Evolutionary conservation across 2,888 invertebrate species (phyloP).

Genomic region (Siphlonurus alternatus): DNA sequence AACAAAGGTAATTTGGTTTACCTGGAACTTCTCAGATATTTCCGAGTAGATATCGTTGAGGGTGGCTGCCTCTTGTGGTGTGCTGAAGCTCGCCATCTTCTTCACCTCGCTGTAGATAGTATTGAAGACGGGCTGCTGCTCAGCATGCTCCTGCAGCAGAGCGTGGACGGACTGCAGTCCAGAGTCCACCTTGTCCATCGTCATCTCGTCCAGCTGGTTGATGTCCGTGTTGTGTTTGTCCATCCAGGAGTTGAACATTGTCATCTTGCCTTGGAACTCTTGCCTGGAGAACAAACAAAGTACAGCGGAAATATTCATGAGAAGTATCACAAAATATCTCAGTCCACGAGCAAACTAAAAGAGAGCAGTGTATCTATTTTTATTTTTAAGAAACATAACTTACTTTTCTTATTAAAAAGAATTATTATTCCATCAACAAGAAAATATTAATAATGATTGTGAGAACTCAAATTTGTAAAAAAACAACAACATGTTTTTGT

Average conservation of each 20-base stretch:
- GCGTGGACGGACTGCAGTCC: conserved; percentile 63
- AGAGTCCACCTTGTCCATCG: conserved; percentile 62
- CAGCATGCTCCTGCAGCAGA: conserved; percentile 67
- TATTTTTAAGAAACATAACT: background rate
- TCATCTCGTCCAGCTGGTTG: conserved; percentile 62
- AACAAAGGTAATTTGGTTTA: too few relatives aligned
- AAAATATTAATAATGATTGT: too few relatives aligned
- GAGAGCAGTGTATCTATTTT: too few relatives aligned
- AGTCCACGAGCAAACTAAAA: too few relatives aligned
- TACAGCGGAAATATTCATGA: background rate
- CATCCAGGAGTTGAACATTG: conserved; percentile 67
- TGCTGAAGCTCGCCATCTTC: conserved; percentile 46
- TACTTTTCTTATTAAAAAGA: background rate
- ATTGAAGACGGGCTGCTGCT: conserved; percentile 60
- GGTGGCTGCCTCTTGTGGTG: conserved; percentile 54
- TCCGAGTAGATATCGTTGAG: conserved; percentile 59
- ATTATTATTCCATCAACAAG: too few relatives aligned
- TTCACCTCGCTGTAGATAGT: conserved; percentile 71
- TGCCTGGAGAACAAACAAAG: conserved; percentile 32
- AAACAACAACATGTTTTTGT: too few relatives aligned
- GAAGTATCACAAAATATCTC: too few relatives aligned
- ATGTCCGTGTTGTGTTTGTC: conserved; percentile 51
- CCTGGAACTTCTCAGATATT: conserved; percentile 57
- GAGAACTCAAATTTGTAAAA: too few relatives aligned
- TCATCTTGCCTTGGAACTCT: conserved; percentile 64